Base-by-base conservation (phyloP, 2,888 invertebrate genomes). In the Thyatira batis region DNA sequence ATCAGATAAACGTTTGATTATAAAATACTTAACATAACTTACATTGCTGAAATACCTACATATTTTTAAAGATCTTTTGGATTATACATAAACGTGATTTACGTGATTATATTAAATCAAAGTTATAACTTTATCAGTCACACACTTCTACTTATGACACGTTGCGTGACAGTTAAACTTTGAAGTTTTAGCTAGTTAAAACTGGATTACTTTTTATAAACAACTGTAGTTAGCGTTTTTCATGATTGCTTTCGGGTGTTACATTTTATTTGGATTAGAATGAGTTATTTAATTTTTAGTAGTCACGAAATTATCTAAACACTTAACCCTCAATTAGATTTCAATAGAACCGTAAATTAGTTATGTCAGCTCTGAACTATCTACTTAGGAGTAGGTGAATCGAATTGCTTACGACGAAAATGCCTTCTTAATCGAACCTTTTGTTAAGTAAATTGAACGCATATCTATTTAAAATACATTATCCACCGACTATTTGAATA, bases 311-410 rank as follows among this genome's bases (percentile, higher is more conserved):
- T 60, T 65, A 65, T 60, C 57, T 51, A 49, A n/a, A 58, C 58
- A 57, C 61, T 60, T 65, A 62, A 64, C 17, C 73, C 76, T 68
- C 69, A 71, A 65, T 76, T 69, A 62, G 62, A 74, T 76, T 78
- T 80, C 74, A 78, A 78, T 74, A 60, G 74, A 73, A 73, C 68
- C 69, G 71, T 80, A 80, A 78, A 80, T 78, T 72, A 76, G 67
- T 70, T 67, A 60, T 69, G 72, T 76, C 75, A 76, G 67, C 60
- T 60, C 59, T 57, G 68, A 71, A 70, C 66, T 69, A 69, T 57
- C 54, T 63, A 71, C 60, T 61, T 58, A 58, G 61, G 61, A 62
- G 63, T 63, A 69, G 69, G 67, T 72, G 58, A 67, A 67, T 74
- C 73, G 73, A 75, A 73, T 75, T 74, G 76, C 71, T 72, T 68